Conservation (phyloP, 2,888 invertebrate species). For the Sesamia inferens region DNA sequence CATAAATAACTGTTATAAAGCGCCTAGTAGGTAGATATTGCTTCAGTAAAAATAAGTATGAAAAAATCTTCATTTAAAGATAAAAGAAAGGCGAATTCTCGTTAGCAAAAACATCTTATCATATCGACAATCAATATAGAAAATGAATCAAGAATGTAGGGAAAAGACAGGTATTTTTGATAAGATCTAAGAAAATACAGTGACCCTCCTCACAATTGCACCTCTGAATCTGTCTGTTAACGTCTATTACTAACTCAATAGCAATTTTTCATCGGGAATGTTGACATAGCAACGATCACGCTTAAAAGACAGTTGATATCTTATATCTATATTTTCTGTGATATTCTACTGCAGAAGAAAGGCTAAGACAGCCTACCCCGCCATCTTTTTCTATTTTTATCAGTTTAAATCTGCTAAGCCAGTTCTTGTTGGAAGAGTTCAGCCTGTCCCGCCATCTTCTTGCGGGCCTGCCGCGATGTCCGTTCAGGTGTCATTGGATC, state of each 20-base stretch:
- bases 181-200: too few relatives aligned
- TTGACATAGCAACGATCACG: slow-evolving; percentile 1
- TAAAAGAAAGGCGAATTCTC: too few relatives aligned
- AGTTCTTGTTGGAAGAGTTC: not conserved
- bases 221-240: not conserved
- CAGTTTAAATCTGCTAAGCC: not conserved
- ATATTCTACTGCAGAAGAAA: not conserved
- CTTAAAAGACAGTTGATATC: not conserved
- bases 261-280: slow-evolving; percentile 4
- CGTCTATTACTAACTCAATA: slow-evolving; percentile 21
- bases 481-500: not conserved
- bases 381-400: too few relatives aligned
- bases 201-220: too few relatives aligned
- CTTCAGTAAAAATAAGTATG: not conserved
- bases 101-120: too few relatives aligned
- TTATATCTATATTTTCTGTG: not conserved
- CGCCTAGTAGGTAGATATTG: not conserved
- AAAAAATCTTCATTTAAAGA: too few relatives aligned
- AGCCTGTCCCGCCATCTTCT: not conserved
- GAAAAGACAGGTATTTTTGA: too few relatives aligned
- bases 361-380: not conserved
- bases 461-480: not conserved
- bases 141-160: too few relatives aligned
- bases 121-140: too few relatives aligned
- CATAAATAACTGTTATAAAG: slow-evolving; percentile 15